These are phyloP conservation scores for Aphelinus certus DNA, from an alignment of 1,140 invertebrate genomes.

Conservation along the genomic window DNA sequence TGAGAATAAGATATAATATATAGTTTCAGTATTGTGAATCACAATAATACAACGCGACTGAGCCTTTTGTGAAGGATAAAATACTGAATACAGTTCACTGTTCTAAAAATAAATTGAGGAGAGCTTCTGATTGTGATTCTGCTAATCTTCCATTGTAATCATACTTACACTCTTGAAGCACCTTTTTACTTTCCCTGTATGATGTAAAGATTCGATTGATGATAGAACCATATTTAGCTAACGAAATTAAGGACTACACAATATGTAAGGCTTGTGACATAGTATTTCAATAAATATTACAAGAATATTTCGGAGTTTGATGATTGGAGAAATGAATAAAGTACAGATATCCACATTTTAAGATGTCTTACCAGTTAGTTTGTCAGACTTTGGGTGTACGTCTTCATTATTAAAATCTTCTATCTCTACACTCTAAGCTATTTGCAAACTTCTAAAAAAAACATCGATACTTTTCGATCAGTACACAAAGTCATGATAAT, in stretches of 20 bases:
- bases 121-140: slow-evolving; percentile 23
- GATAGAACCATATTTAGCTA: background rate
- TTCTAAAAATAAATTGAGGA: slow-evolving; percentile 8
- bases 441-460: slow-evolving; percentile 9
- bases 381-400: slow-evolving; percentile 30
- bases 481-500: slow-evolving; percentile 27
- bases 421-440: slow-evolving; percentile 5
- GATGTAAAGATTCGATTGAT: slow-evolving; percentile 14
- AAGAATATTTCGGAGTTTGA: slow-evolving; percentile 30
- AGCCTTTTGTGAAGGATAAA: slow-evolving; percentile 22
- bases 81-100: slow-evolving; percentile 27
- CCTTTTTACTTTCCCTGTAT: background rate
- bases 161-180: background rate
- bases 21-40: slow-evolving; percentile 14
- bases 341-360: slow-evolving; percentile 20
- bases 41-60: slow-evolving; percentile 13
- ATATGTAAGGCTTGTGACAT: background rate
- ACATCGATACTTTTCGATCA: background rate
- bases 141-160: slow-evolving; percentile 20
- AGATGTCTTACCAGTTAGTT: slow-evolving; percentile 14
- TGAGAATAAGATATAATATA: slow-evolving; percentile 10
- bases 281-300: slow-evolving; percentile 30
- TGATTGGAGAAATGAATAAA: slow-evolving; percentile 31
- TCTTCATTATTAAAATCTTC: background rate
- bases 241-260: slow-evolving; percentile 11